phyloP scores from a whole-genome alignment of 2,113 vertebrate genomes.

The Noctilio leporinus region DNA sequence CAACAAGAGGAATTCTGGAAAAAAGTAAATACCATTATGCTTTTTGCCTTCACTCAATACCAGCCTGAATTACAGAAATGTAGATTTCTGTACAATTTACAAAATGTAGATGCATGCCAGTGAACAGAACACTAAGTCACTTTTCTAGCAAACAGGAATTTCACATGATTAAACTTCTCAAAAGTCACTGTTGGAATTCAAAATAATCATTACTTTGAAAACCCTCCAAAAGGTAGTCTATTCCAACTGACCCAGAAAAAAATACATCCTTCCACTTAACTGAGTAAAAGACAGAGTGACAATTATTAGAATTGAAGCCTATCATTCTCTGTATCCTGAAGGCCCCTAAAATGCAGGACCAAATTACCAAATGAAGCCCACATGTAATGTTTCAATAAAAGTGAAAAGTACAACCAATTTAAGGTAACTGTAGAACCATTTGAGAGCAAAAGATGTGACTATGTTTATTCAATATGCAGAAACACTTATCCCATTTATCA shows the following conservation, averaged over 20 bases:
- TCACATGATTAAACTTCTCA: background rate
- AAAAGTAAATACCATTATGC: background rate
- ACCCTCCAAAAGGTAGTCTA: background rate
- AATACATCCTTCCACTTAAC: background rate
- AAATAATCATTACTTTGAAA: background rate
- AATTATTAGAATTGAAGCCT: background rate
- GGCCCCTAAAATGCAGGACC: background rate
- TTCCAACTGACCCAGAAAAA: background rate
- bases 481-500: background rate
- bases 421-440: background rate
- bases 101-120: background rate
- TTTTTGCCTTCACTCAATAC: conserved; percentile 13
- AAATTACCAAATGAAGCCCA: background rate
- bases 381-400: background rate
- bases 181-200: background rate
- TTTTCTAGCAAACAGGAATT: conserved; percentile 17
- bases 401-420: background rate
- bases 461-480: background rate
- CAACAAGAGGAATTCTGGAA: background rate
- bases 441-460: background rate
- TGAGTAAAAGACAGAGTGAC: background rate
- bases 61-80: background rate
- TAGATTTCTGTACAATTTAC: too few relatives aligned
- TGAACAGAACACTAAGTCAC: background rate
- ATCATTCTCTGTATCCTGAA: background rate